These are phyloP conservation scores for Thymelicus sylvestris DNA, from an alignment of 2,888 invertebrate genomes.

Conservation along the genomic window DNA sequence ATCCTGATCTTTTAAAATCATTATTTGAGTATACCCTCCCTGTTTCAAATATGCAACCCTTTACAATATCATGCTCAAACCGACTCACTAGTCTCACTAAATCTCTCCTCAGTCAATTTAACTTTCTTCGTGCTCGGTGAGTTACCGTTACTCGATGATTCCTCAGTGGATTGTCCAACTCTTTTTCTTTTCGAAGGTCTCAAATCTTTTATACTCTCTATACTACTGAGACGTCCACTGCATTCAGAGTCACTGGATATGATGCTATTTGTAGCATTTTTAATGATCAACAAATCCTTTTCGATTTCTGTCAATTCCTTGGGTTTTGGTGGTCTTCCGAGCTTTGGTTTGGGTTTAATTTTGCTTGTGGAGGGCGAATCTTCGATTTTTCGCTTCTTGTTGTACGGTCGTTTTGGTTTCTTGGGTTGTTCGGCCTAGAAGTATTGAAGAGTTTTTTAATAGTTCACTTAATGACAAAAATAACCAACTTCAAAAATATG, in stretches of 20 bases:
- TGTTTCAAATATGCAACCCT: constrained; percentile 11
- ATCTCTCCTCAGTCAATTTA: constrained; percentile 44
- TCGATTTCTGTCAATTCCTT: constrained; percentile 74
- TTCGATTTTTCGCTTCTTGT: constrained; percentile 63
- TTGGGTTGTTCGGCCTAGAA: constrained; percentile 54
- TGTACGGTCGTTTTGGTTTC: constrained; percentile 67
- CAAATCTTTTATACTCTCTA: constrained; percentile 50
- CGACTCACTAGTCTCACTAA: constrained; percentile 38
- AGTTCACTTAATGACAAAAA: too few species aligned
- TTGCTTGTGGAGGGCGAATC: constrained; percentile 59
- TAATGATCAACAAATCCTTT: constrained; percentile 74
- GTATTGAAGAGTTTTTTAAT: not conserved
- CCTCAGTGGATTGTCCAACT: constrained; percentile 59
- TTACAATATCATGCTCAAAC: not conserved
- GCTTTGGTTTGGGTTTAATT: constrained; percentile 51
- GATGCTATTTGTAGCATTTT: constrained; percentile 64
- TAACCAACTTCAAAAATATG: too few species aligned
- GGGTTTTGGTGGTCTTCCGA: constrained; percentile 63
- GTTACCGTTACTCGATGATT: constrained; percentile 39
- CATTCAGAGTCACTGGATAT: constrained; percentile 66
- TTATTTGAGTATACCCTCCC: not conserved
- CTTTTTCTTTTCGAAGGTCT: constrained; percentile 62
- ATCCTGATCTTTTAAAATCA: too few species aligned
- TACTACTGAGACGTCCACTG: constrained; percentile 51
- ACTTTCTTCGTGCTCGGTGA: constrained; percentile 48